Conservation (phyloP, 2,113 vertebrate genomes). For the Rhineura floridana region DNA sequence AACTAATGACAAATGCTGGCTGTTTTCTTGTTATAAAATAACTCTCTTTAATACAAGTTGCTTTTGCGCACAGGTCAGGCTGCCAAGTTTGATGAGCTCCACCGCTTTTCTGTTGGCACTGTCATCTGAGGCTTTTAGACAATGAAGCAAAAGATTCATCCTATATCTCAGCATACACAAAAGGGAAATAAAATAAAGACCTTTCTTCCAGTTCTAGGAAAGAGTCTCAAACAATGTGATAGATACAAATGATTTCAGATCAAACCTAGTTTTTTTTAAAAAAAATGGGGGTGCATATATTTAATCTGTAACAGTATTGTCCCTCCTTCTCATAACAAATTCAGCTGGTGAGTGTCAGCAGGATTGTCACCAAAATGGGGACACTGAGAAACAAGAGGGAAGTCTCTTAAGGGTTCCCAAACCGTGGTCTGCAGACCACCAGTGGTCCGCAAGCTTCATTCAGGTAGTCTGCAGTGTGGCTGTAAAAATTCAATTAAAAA, state of each 20-base stretch:
- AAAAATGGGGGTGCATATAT: not conserved
- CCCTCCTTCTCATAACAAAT: not conserved
- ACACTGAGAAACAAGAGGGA: not conserved
- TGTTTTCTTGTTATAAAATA: constrained; percentile 38
- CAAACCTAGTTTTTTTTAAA: not conserved
- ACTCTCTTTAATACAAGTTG: constrained; percentile 42
- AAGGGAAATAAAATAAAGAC: constrained; percentile 15
- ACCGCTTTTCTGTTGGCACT: constrained; percentile 25
- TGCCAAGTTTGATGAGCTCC: constrained; percentile 44
- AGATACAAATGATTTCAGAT: not conserved
- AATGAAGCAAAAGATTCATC: constrained; percentile 20
- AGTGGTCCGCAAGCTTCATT: too few species aligned
- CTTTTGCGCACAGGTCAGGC: constrained; percentile 40
- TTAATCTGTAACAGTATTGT: not conserved
- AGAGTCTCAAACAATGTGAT: not conserved
- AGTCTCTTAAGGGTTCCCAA: too few species aligned
- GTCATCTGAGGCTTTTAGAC: constrained; percentile 30
- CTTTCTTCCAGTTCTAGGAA: not conserved
- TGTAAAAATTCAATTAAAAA: too few species aligned
- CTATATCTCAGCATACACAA: constrained; percentile 14
- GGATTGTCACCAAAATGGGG: not conserved
- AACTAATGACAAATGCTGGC: constrained; percentile 40
- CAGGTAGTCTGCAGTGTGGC: too few species aligned
- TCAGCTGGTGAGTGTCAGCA: not conserved
- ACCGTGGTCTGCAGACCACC: too few species aligned